A percentile compares a stretch with the other conserved stretches of the same genome.
Evolutionary conservation across 1,140 invertebrate genomes (phyloP).

Genomic region (Gryon sp.): DNA sequence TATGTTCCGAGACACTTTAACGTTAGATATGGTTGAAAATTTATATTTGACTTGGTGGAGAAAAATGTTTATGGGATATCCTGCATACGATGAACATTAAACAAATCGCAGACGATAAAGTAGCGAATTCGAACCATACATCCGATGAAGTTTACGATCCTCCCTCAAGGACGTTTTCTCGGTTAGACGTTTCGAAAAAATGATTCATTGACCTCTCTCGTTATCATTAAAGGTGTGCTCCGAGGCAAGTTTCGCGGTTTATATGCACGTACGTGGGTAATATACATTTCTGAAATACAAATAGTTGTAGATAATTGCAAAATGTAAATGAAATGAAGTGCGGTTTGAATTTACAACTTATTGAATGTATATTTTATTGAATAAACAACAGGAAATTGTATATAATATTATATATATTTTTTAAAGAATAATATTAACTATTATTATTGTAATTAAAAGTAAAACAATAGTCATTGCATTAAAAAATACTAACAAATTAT

Average conservation of each 20-base stretch:
- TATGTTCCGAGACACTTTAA: constrained; percentile 11
- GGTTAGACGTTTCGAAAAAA: constrained; percentile 37
- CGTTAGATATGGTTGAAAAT: constrained; percentile 32
- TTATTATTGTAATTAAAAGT: too few species aligned
- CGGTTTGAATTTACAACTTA: constrained; percentile 1
- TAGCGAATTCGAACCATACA: constrained; percentile 32
- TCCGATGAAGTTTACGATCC: constrained; percentile 44
- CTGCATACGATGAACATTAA: constrained; percentile 28
- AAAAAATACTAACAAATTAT: too few species aligned
- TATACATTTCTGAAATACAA: constrained; percentile 25
- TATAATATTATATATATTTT: too few species aligned
- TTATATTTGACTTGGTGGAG: constrained; percentile 21
- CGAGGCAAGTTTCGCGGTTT: constrained; percentile 29
- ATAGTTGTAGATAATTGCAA: constrained; percentile 13
- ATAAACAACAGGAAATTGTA: too few species aligned
- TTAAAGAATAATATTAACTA: too few species aligned
- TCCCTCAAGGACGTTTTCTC: constrained; percentile 44
- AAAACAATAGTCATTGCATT: too few species aligned
- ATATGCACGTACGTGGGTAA: constrained; percentile 7
- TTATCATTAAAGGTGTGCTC: constrained; percentile 35
- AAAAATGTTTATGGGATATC: constrained; percentile 30
- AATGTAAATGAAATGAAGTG: constrained; percentile 1
- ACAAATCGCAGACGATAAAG: constrained; percentile 48
- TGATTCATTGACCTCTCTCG: constrained; percentile 45
- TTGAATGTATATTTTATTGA: too few species aligned